Evolutionary conservation across 37 sponge, comb jelly and placozoan species (phyloP).

Genomic region (Dysidea cf. avara): DNA sequence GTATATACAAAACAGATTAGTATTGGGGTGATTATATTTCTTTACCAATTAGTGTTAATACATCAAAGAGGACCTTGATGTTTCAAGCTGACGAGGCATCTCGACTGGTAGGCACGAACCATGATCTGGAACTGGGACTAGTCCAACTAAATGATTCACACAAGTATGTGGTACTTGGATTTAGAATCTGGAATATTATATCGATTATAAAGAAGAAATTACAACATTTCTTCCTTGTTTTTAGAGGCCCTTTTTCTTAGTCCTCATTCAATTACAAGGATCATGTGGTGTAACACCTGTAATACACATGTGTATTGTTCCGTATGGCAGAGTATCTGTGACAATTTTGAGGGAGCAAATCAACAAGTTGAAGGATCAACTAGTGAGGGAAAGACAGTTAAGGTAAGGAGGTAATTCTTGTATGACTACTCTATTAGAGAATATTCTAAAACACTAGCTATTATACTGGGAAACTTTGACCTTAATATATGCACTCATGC

Average conservation of each 20-base stretch:
- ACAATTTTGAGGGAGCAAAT: slow-evolving; percentile 38
- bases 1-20: background rate
- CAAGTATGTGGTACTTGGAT: no score
- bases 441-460: background rate
- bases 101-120: slow-evolving; percentile 26
- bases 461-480: no score
- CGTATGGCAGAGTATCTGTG: slow-evolving; percentile 32
- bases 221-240: no score
- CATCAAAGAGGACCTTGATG: slow-evolving; percentile 39
- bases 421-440: background rate
- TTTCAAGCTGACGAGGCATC: slow-evolving; percentile 53
- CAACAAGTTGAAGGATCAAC: slow-evolving; percentile 9
- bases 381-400: slow-evolving; percentile 17
- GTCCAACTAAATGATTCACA: slow-evolving; percentile 45
- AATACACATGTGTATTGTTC: no score
- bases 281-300: no score
- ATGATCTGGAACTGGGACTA: slow-evolving; percentile 37
- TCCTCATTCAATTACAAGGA: no score
- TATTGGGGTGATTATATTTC: background rate
- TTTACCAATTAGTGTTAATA: slow-evolving; percentile 13
- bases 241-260: no score
- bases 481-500: no score
- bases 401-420: slow-evolving; percentile 12
- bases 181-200: no score
- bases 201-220: no score